Evolutionary conservation across 1,140 invertebrate species (phyloP).

Genomic region (Metaphire vulgaris): DNA sequence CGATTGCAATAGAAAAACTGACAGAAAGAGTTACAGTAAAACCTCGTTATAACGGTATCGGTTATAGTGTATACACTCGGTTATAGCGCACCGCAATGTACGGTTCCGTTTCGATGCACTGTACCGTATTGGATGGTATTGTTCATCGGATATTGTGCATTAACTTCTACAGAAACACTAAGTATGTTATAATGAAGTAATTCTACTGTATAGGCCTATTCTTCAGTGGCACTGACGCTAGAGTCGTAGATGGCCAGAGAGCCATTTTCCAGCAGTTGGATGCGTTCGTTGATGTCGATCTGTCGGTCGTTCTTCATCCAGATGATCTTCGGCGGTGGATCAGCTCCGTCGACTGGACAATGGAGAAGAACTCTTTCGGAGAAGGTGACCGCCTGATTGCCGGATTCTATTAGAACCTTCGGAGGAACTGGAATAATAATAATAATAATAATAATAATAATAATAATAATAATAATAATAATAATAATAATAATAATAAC

Average conservation of each 20-base stretch:
- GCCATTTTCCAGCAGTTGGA: conserved; percentile 45
- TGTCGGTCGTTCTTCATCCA: conserved; percentile 52
- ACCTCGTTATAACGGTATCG: too few relatives aligned
- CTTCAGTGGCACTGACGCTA: too few relatives aligned
- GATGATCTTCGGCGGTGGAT: conserved; percentile 47
- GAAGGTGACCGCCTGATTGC: conserved; percentile 38
- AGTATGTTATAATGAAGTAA: too few relatives aligned
- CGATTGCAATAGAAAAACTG: too few relatives aligned
- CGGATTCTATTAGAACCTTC: conserved; percentile 41
- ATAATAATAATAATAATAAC: conserved; percentile 4
- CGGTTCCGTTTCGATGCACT: too few relatives aligned
- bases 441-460: conserved; percentile 4
- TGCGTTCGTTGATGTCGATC: conserved; percentile 37
- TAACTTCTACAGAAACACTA: too few relatives aligned
- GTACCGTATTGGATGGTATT: too few relatives aligned
- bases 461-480: conserved; percentile 1
- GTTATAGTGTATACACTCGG: too few relatives aligned
- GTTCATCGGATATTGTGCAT: too few relatives aligned
- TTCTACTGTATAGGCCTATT: too few relatives aligned
- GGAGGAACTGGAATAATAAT: conserved; percentile 45
- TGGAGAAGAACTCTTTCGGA: conserved; percentile 45
- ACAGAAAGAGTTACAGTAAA: too few relatives aligned
- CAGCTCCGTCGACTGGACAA: conserved; percentile 47
- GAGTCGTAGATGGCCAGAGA: conserved; percentile 49
- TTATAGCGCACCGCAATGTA: too few relatives aligned